These are phyloP conservation scores for Zygothrica quintamaculata DNA, from an alignment of 2,888 invertebrate species.

Conservation along the genomic window DNA sequence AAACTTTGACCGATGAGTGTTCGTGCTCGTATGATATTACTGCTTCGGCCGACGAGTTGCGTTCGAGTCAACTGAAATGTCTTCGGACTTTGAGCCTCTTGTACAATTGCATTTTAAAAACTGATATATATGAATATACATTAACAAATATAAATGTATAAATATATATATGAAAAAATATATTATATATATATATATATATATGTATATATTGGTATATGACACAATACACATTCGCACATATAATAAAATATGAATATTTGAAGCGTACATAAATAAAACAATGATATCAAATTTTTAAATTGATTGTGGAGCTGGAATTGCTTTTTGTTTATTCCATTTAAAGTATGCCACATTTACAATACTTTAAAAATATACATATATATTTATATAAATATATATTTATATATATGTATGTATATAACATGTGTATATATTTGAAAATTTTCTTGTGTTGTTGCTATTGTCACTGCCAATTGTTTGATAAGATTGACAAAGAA, in stretches of 20 bases:
- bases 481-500: conserved; percentile 52
- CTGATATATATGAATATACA: conserved; percentile 10
- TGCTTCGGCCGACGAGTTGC: conserved; percentile 38
- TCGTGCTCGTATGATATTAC: conserved; percentile 11
- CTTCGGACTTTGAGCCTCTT: conserved; percentile 53
- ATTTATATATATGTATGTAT: conserved; percentile 3
- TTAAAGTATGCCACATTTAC: conserved; percentile 3
- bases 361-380: not conserved
- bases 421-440: conserved; percentile 8
- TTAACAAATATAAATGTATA: conserved; percentile 7
- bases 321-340: conserved; percentile 34
- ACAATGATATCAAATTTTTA: conserved; percentile 21
- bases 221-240: not conserved
- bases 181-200: conserved; percentile 15
- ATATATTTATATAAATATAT: conserved; percentile 3
- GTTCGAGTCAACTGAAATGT: conserved; percentile 34
- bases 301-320: conserved; percentile 6
- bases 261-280: conserved; percentile 7
- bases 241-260: not conserved
- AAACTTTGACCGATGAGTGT: conserved; percentile 47
- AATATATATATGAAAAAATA: not conserved
- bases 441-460: conserved; percentile 34
- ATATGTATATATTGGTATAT: conserved; percentile 1
- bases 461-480: conserved; percentile 27
- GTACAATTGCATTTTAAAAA: conserved; percentile 19